Evolutionary conservation across 2,113 vertebrate genomes (phyloP).

Genomic region (Eolophus roseicapilla): DNA sequence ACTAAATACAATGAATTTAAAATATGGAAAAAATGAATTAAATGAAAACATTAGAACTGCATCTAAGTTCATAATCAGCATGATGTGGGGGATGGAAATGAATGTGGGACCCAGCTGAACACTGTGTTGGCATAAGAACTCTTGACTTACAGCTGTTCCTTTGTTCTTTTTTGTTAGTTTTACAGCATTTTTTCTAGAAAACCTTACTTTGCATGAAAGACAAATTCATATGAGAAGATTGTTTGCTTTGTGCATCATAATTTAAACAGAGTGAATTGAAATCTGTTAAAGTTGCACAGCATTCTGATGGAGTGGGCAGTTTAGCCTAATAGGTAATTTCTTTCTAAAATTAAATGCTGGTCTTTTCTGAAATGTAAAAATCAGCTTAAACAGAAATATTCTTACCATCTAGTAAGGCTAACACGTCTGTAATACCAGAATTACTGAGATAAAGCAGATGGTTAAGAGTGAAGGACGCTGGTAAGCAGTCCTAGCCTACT

Average conservation of each 20-base stretch:
- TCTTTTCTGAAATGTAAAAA: constrained; percentile 8
- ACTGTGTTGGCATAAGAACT: constrained; percentile 64
- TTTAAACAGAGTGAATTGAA: constrained; percentile 27
- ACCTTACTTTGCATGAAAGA: constrained; percentile 58
- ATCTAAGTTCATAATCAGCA: constrained; percentile 63
- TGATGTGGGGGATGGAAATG: constrained; percentile 46
- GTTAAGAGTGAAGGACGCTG: not conserved
- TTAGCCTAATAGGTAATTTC: constrained; percentile 1
- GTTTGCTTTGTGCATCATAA: constrained; percentile 45
- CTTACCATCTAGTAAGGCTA: not conserved
- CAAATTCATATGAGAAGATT: constrained; percentile 47
- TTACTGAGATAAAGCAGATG: not conserved
- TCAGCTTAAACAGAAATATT: not conserved
- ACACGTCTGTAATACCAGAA: not conserved
- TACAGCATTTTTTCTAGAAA: constrained; percentile 49
- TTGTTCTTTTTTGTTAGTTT: constrained; percentile 64
- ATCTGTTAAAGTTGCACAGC: constrained; percentile 5
- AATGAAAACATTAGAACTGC: constrained; percentile 59
- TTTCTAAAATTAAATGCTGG: not conserved
- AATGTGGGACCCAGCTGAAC: constrained; percentile 68
- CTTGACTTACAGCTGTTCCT: constrained; percentile 68
- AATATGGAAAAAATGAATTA: constrained; percentile 56
- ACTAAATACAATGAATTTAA: constrained; percentile 62
- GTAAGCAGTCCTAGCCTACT: not conserved
- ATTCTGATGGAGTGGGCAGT: constrained; percentile 9